Evolutionary conservation across 2,888 invertebrate species (phyloP).

Genomic region (Ariolimax columbianus): DNA sequence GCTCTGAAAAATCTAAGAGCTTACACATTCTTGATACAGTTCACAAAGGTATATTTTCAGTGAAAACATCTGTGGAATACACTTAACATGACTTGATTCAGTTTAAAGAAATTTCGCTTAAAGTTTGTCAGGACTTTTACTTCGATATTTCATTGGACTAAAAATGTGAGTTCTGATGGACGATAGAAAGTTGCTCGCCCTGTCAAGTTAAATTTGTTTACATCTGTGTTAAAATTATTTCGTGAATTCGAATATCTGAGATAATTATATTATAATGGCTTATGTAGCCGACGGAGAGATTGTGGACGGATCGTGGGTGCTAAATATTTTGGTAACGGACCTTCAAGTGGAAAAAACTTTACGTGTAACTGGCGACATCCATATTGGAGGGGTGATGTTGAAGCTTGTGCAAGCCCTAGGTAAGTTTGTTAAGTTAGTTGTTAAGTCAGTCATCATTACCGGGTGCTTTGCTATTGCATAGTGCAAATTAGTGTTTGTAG

Average conservation of each 20-base stretch:
- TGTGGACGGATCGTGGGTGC: slow-evolving; percentile 95
- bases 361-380: slow-evolving; percentile 95
- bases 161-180: slow-evolving; percentile 11
- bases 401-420: slow-evolving; percentile 95
- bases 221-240: slow-evolving; percentile 11
- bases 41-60: background rate
- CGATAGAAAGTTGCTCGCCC: background rate
- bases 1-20: background rate
- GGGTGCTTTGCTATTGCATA: no score
- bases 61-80: background rate
- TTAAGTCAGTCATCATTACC: no score
- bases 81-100: background rate
- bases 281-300: slow-evolving; percentile 70
- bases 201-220: no score
- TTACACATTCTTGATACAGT: background rate
- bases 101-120: background rate
- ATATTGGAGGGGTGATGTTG: slow-evolving; percentile 98
- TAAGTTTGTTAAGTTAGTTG: no score
- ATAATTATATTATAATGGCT: slow-evolving; percentile 52
- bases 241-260: background rate
- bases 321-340: slow-evolving; percentile 92
- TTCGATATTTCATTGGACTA: background rate
- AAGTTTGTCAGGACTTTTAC: background rate
- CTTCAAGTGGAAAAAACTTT: slow-evolving; percentile 88
- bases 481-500: no score